These are phyloP conservation scores for Propsilocerus akamusi DNA, from an alignment of 1,140 invertebrate species.

Conservation along the genomic window DNA sequence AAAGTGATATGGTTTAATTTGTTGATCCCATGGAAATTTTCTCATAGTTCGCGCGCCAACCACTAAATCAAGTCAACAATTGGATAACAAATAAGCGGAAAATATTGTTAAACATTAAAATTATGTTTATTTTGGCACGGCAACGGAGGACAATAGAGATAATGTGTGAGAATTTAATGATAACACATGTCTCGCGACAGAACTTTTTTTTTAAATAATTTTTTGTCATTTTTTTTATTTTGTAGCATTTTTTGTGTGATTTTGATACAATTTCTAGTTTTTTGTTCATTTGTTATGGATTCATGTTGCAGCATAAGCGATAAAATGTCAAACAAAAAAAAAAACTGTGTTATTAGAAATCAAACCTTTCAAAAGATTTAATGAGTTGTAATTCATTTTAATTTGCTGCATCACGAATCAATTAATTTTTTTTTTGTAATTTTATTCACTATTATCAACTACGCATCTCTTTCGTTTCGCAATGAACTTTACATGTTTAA, in stretches of 20 bases:
- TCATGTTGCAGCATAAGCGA: too few relatives aligned
- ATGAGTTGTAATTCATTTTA: too few relatives aligned
- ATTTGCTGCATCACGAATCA: too few relatives aligned
- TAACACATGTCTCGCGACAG: neutral
- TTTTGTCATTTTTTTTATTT: conserved; percentile 3
- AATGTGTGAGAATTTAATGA: neutral
- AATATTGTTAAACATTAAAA: conserved; percentile 1
- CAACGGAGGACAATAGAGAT: neutral
- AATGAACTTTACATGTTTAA: too few relatives aligned
- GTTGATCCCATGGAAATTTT: neutral
- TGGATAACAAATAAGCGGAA: conserved; percentile 2
- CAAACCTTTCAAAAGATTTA: too few relatives aligned
- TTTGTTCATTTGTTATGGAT: too few relatives aligned
- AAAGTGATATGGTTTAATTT: conserved; percentile 1
- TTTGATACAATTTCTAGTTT: neutral
- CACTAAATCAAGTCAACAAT: neutral
- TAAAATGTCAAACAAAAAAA: too few relatives aligned
- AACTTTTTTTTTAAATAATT: conserved; percentile 2
- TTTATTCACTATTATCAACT: too few relatives aligned
- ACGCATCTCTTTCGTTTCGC: too few relatives aligned
- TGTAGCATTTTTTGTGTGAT: neutral
- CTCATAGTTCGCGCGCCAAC: neutral
- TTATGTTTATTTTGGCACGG: neutral
- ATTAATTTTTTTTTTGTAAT: too few relatives aligned
- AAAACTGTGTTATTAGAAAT: too few relatives aligned